phyloP scores from a whole-genome alignment of 2,113 vertebrate genomes.

The Syngnathus floridae region DNA sequence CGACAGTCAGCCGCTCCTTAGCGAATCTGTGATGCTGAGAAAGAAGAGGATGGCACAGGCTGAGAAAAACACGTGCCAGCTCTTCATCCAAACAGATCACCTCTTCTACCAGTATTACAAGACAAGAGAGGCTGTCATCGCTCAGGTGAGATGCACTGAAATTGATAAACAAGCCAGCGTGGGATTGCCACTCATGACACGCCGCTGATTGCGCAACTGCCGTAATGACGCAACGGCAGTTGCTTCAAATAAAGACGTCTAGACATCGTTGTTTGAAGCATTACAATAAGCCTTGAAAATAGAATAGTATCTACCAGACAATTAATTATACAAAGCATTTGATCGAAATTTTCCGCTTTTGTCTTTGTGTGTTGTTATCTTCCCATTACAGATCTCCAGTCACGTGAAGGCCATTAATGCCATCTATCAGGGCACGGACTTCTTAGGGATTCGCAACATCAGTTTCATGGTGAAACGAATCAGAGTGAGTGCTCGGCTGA shows the following conservation, averaged over 20 bases:
- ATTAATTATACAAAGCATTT: neutral
- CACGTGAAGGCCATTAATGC: slow-evolving; percentile 97
- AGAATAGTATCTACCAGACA: neutral
- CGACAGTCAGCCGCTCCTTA: slow-evolving; percentile 17
- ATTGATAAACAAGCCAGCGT: neutral
- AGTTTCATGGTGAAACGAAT: slow-evolving; percentile 99
- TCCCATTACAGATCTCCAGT: slow-evolving; percentile 83
- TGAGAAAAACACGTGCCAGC: slow-evolving; percentile 95
- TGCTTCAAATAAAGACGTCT: neutral
- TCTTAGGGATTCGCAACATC: slow-evolving; percentile 95
- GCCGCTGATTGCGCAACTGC: neutral
- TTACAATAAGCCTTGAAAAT: too few species aligned
- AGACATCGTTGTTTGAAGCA: neutral
- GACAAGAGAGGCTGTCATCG: slow-evolving; percentile 90
- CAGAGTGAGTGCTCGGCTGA: slow-evolving; percentile 64
- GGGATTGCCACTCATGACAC: neutral
- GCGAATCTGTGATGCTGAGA: slow-evolving; percentile 75
- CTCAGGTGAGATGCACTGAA: slow-evolving; percentile 57
- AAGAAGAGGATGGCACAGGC: slow-evolving; percentile 85
- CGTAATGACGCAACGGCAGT: neutral
- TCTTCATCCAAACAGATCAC: slow-evolving; percentile 98
- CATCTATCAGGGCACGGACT: slow-evolving; percentile 97
- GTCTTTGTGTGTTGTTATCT: neutral
- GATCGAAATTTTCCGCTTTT: neutral
- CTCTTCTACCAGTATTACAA: slow-evolving; percentile 93